phyloP scores from a whole-genome alignment of 2,888 invertebrate genomes.

The Mylabris sibirica region DNA sequence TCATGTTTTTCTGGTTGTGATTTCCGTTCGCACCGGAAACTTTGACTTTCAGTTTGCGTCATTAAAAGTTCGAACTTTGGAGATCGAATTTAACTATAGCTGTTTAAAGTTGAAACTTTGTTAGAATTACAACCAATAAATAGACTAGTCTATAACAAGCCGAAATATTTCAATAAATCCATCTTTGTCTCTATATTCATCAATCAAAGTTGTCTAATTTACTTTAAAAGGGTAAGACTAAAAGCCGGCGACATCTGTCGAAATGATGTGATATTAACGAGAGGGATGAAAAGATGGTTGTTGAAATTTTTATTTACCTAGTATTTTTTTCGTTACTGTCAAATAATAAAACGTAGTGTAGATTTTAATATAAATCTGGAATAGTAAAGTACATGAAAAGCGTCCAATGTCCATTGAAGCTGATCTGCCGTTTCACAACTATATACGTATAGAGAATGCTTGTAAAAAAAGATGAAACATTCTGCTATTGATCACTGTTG shows the following conservation, averaged over 20 bases:
- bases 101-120: constrained; percentile 13
- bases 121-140: constrained; percentile 15
- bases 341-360: background rate
- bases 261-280: background rate
- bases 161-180: background rate
- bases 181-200: background rate
- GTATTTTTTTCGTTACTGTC: background rate
- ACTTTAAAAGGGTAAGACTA: background rate
- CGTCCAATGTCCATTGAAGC: background rate
- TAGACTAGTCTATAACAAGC: background rate
- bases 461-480: constrained; percentile 8
- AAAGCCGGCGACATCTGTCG: background rate
- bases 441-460: background rate
- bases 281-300: background rate
- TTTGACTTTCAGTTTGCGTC: constrained; percentile 18
- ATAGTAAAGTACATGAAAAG: background rate
- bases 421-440: background rate
- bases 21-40: constrained; percentile 16
- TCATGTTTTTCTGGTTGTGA: constrained; percentile 13
- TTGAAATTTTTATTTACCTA: background rate
- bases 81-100: constrained; percentile 17
- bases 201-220: background rate
- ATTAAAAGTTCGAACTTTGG: constrained; percentile 15
- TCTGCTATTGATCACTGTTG: constrained; percentile 11
- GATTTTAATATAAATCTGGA: background rate